A percentile compares a stretch with the other conserved stretches of the same genome.
Conservation (phyloP, 1,140 invertebrate species). For the Pogonus chalceus region DNA sequence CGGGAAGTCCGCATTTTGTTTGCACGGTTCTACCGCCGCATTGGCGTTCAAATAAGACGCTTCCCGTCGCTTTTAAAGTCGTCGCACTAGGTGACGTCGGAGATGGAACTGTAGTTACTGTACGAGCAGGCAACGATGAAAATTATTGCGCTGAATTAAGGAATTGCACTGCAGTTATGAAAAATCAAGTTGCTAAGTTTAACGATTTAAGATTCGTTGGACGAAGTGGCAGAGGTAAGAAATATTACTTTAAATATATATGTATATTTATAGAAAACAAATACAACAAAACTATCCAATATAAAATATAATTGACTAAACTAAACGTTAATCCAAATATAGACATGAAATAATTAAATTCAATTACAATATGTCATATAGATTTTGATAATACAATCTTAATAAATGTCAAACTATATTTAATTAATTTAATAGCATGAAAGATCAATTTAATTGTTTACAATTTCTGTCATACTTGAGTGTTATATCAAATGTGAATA, state of each 20-base stretch:
- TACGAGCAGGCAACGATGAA: conserved; percentile 95
- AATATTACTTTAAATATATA: neutral
- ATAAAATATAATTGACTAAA: too few species aligned
- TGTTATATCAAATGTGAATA: too few species aligned
- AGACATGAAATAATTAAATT: too few species aligned
- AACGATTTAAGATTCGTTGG: conserved; percentile 96
- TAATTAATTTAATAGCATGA: too few species aligned
- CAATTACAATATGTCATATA: too few species aligned
- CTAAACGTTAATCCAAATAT: too few species aligned
- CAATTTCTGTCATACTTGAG: too few species aligned
- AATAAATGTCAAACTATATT: too few species aligned
- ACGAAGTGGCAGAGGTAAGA: conserved; percentile 89
- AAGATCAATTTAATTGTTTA: too few species aligned
- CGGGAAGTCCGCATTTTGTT: conserved; percentile 84
- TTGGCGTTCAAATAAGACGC: conserved; percentile 96
- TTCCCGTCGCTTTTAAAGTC: conserved; percentile 90
- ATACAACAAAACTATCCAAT: too few species aligned
- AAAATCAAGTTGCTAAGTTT: conserved; percentile 96
- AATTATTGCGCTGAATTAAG: conserved; percentile 91
- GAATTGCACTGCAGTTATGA: conserved; percentile 90
- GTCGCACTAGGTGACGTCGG: conserved; percentile 83
- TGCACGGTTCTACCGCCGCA: conserved; percentile 87
- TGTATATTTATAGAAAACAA: neutral
- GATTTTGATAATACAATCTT: too few species aligned
- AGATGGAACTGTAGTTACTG: conserved; percentile 91